A percentile compares a stretch with the other conserved stretches of the same genome.
Conservation (phyloP, 2,797 vertebrate species). For the Phoxinus dragarum region DNA sequence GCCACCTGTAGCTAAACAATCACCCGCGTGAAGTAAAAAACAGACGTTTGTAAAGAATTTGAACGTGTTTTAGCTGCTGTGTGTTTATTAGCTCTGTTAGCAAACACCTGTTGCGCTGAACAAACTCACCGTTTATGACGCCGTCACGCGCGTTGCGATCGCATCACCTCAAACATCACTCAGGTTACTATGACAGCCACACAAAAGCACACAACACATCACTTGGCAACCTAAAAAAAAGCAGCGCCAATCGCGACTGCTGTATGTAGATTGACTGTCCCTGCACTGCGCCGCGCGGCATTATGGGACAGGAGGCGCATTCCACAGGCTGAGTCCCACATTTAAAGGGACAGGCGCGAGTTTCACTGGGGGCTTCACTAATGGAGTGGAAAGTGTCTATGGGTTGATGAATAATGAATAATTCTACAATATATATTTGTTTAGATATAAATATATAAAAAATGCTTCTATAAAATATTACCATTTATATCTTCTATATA, state of each 20-base stretch:
- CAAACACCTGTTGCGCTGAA: constrained; percentile 44
- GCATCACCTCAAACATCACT: background rate
- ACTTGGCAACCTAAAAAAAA: constrained; percentile 28
- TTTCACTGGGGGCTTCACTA: constrained; percentile 30
- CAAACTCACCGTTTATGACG: constrained; percentile 38
- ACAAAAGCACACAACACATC: background rate
- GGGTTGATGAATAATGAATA: background rate
- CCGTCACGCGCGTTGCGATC: background rate
- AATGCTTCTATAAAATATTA: background rate
- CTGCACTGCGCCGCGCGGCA: constrained; percentile 29
- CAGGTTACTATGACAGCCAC: background rate
- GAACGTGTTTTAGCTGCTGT: background rate
- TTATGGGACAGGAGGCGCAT: constrained; percentile 68
- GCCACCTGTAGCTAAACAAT: background rate
- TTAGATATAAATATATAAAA: background rate
- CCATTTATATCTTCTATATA: background rate
- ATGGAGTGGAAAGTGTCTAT: background rate
- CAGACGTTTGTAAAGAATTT: background rate
- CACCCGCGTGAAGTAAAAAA: background rate
- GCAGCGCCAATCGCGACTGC: constrained; percentile 5
- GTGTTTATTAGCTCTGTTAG: constrained; percentile 43
- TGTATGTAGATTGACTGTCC: constrained; percentile 6
- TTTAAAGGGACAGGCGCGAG: constrained; percentile 80
- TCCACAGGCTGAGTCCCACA: constrained; percentile 72
- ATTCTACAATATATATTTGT: background rate